Evolutionary conservation across 2,113 vertebrate genomes (phyloP), one percentile per base, ranked within the genome.

Genomic region (Motacilla tschutschensis): DNA sequence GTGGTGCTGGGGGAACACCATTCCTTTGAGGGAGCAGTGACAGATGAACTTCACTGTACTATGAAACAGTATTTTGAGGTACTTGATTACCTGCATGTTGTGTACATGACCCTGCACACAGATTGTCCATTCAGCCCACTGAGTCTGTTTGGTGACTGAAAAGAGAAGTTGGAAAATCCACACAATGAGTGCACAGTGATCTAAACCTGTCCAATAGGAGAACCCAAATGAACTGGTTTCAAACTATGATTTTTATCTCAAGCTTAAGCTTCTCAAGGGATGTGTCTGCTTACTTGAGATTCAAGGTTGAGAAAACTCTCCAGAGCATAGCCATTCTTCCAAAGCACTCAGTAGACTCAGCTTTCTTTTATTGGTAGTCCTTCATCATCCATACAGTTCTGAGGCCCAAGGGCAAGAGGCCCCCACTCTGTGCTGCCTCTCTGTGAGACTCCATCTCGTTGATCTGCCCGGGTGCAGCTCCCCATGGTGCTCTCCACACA

Each of bases 321-420:
- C 6, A 9, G 26, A 62, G n/a, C 38, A n/a, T 7, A 80, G 22
- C 6, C 25, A 18, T 57, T 57, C 20, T 79, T 83, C 53, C 63
- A 72, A 76, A 69, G 29, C 28, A 67, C 46, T 91, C 35, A 47
- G 24, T 9, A 75, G 38, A 24, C 43, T 58, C 9, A 7, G 24
- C 3, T 72, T 72, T n/a, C 12, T 55, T 53, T 28, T 67, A 82
- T 41, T 53, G 13, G 26, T 53, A 18, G 2, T 53, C 41, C 5
- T 21, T 60, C 0, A 0, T 64, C 33, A 58, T 38, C 35, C 3
- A 4, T 14, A 12, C 8, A 35, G 16, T 38, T 9, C 1, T 28
- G 33, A 62, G 38, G 17, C 38, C 17, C 1, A 3, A 44, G 38
- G 79, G 7, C 35, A 63, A 44, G 71, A 38, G 60, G 25, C 9